These are phyloP conservation scores for Phyllopteryx taeniolatus DNA, from an alignment of 2,113 vertebrate genomes.

Conservation along the genomic window DNA sequence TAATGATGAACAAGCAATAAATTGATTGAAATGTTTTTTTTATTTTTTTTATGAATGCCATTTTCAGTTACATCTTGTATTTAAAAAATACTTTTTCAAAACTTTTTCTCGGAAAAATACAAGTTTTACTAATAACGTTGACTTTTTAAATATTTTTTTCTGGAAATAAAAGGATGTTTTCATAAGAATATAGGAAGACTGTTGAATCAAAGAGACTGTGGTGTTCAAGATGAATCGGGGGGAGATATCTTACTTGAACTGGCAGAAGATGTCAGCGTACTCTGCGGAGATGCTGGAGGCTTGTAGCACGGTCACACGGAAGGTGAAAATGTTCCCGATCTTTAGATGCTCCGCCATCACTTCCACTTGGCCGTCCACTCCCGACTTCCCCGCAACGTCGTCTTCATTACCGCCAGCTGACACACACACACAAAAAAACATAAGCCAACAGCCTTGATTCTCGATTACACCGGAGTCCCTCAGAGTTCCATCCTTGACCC, in stretches of 20 bases:
- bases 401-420: slow-evolving; percentile 76
- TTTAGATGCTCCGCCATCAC: slow-evolving; percentile 80
- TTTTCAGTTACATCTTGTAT: no score
- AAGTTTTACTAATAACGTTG: no score
- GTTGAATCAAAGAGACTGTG: no score
- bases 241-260: slow-evolving; percentile 85
- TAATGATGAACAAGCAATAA: no score
- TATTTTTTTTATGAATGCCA: no score
- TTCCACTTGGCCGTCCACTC: slow-evolving; percentile 72
- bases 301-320: slow-evolving; percentile 94
- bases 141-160: not conserved
- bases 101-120: no score
- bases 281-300: slow-evolving; percentile 95
- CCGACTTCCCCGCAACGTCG: slow-evolving; percentile 79
- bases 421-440: not conserved
- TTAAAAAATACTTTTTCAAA: not conserved
- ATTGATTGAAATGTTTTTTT: not conserved
- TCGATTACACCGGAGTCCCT: not conserved
- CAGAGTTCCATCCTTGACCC: not conserved
- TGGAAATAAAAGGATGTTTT: not conserved
- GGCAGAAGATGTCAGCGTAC: slow-evolving; percentile 97
- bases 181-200: no score
- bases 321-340: slow-evolving; percentile 89
- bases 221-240: no score
- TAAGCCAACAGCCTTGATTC: not conserved